These are phyloP conservation scores for Sinodicranocentrus sp. DNA, from an alignment of 2,888 invertebrate genomes.

Conservation along the genomic window DNA sequence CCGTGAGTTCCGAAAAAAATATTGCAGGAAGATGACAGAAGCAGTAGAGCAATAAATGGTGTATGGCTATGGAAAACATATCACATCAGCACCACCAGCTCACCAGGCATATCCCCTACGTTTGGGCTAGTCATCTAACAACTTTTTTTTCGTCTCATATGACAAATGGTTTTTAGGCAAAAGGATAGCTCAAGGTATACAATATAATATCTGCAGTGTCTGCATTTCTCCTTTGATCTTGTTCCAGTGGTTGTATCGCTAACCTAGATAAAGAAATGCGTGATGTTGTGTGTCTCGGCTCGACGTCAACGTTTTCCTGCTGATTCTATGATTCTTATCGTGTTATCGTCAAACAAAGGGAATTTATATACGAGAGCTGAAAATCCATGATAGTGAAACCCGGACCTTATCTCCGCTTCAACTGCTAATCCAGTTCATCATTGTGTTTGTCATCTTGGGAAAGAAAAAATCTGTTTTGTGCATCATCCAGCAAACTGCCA, in stretches of 20 bases:
- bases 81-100: too few relatives aligned
- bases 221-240: not conserved
- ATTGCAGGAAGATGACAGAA: too few relatives aligned
- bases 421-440: conserved; percentile 15
- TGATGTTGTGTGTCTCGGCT: not conserved
- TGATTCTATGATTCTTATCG: not conserved
- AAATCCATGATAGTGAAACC: too few relatives aligned
- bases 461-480: not conserved
- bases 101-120: too few relatives aligned
- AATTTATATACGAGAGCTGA: too few relatives aligned
- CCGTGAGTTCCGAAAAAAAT: too few relatives aligned
- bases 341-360: not conserved
- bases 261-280: conserved; percentile 1
- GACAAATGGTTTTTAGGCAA: too few relatives aligned
- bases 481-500: not conserved
- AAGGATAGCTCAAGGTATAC: not conserved
- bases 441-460: conserved; percentile 11
- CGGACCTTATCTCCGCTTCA: not conserved
- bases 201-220: conserved; percentile 10
- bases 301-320: not conserved
- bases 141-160: too few relatives aligned
- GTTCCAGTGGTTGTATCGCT: not conserved
- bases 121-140: too few relatives aligned
- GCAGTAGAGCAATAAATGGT: too few relatives aligned
- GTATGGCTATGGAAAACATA: too few relatives aligned